Conservation (phyloP, 2,113 vertebrate genomes). For the Uria aalge region DNA sequence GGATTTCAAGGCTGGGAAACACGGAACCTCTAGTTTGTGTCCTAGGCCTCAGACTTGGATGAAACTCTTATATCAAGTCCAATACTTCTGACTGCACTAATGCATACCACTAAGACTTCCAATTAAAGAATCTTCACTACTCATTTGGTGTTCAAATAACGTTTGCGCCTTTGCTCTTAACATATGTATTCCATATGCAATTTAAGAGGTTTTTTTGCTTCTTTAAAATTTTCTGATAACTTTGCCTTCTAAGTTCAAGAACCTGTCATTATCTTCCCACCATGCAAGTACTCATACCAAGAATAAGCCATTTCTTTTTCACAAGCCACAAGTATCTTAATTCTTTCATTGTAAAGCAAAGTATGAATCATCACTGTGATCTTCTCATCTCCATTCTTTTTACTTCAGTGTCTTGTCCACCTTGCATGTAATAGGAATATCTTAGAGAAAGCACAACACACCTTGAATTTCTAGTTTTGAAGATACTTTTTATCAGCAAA, state of each 20-base stretch:
- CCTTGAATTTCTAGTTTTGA: neutral
- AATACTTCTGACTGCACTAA: neutral
- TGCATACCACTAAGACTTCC: neutral
- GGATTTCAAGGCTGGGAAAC: neutral
- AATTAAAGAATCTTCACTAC: neutral
- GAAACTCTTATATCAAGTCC: neutral
- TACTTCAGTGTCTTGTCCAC: neutral
- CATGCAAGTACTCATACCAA: neutral
- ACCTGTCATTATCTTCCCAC: neutral
- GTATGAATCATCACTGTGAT: neutral
- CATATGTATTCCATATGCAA: neutral
- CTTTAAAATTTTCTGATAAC: neutral
- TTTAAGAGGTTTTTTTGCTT: neutral
- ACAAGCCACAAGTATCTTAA: neutral
- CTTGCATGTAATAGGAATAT: neutral
- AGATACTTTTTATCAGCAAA: neutral
- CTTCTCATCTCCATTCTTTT: neutral
- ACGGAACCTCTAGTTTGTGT: neutral
- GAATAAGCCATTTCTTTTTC: neutral
- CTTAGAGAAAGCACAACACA: neutral
- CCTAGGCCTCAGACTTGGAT: neutral
- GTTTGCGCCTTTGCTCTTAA: neutral
- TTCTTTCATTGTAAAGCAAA: neutral
- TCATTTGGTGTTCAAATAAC: neutral
- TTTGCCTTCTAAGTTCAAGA: neutral